Evolutionary conservation across 1,140 invertebrate species (phyloP).

Genomic region (Papilio xuthus): DNA sequence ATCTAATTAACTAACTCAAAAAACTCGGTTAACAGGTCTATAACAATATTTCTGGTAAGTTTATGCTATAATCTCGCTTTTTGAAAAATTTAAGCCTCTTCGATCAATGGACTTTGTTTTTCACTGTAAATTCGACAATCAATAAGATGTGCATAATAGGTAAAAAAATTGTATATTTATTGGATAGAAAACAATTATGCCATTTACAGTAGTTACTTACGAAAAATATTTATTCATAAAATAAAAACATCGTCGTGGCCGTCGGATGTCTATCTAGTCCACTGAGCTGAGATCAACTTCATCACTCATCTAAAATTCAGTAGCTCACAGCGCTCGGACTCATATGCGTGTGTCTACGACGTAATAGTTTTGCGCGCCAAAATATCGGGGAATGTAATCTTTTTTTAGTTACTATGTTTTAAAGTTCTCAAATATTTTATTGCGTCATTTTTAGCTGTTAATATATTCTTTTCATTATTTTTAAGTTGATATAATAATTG

Average conservation of each 20-base stretch:
- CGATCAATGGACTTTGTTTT: too few species aligned
- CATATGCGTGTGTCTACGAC: slow-evolving; percentile 2
- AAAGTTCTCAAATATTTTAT: slow-evolving; percentile 13
- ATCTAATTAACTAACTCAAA: too few species aligned
- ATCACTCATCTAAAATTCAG: slow-evolving; percentile 29
- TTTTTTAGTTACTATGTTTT: background rate
- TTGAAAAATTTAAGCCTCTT: too few species aligned
- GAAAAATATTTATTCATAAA: too few species aligned
- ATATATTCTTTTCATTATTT: background rate
- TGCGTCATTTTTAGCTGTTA: background rate
- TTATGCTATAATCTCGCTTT: too few species aligned
- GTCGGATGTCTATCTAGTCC: background rate
- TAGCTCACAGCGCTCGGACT: slow-evolving; percentile 26
- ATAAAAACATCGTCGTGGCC: background rate
- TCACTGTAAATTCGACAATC: too few species aligned
- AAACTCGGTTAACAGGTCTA: too few species aligned
- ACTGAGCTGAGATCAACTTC: background rate
- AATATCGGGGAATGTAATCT: slow-evolving; percentile 19
- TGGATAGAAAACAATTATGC: too few species aligned
- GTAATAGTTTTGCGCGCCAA: slow-evolving; percentile 30
- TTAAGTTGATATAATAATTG: slow-evolving; percentile 22
- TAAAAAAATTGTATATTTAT: too few species aligned
- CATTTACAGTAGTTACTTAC: too few species aligned
- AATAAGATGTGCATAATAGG: too few species aligned
- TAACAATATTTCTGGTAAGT: too few species aligned